These are phyloP conservation scores for Apostichopus leukothele DNA, from an alignment of 53 echinoderm and acorn worm species.

Conservation along the genomic window DNA sequence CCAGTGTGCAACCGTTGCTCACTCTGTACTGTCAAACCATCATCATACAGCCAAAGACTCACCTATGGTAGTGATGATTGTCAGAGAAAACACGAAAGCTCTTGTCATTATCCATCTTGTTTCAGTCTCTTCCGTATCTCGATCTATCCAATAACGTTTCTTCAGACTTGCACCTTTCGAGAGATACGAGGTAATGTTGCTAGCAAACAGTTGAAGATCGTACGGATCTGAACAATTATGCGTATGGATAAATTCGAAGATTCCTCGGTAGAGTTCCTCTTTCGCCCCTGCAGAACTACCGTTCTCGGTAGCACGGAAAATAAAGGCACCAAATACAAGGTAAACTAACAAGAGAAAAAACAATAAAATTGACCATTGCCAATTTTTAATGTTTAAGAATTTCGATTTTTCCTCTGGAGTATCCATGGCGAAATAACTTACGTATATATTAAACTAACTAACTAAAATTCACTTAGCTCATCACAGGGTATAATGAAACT, in stretches of 20 bases:
- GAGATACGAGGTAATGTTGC: neutral
- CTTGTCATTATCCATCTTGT: constrained; percentile 17
- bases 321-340: constrained; percentile 3
- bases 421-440: neutral
- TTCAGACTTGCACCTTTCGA: neutral
- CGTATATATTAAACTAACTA: too few species aligned
- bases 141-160: constrained; percentile 16
- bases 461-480: too few species aligned
- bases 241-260: neutral
- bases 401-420: neutral
- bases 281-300: neutral
- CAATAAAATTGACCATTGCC: constrained; percentile 9
- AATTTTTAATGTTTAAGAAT: neutral
- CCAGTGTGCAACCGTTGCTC: too few species aligned
- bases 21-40: too few species aligned
- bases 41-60: neutral
- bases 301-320: neutral
- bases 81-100: constrained; percentile 20
- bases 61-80: constrained; percentile 15
- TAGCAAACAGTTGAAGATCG: neutral
- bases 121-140: neutral
- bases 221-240: neutral
- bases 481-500: too few species aligned
- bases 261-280: neutral
- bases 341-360: neutral